Evolutionary conservation across 1,140 invertebrate species (phyloP), one percentile per base, ranked within the genome.

Genomic region (Delia radicum): DNA sequence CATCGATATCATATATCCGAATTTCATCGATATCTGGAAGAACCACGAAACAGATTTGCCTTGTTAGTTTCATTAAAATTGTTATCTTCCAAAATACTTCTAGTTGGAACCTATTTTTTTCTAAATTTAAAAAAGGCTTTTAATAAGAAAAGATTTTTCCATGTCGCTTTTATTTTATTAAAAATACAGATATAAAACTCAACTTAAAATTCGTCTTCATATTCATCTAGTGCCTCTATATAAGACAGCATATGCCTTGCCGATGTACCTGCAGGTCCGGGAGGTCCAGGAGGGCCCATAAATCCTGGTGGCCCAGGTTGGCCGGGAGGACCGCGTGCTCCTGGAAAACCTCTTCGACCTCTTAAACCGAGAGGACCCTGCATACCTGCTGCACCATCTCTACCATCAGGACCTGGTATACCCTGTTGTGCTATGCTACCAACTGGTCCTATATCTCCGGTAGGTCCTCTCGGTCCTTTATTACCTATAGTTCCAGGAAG

Each of bases 281-380:
- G 73, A 21, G 67, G 76, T 29, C 76, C 76, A 10, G 76, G 67
- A 26, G 69, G 73, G 3, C 76, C 76, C 31, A 73, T 72, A 31
- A 46, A 65, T 10, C 76, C 76, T 13, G 67, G 31, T 42, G 28
- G 29, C 28, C 76, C 76, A 8, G 72, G 65, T 48, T 65, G 31
- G 12, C 76, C 73, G 33, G 63, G 46, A 8, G 27, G 48, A 21
- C 76, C 76, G 10, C 63, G 63, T 13, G 27, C 73, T 18, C 76
- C 76, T 1, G 72, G 76, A 71, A 77, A 77, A 31, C 76, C 76
- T 33, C 46, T 15, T 18, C 76, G 15, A 2, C 76, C 76, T 31
- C 73, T 37, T 46, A 33, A 8, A 5, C 76, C 76, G 8, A 27
- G 28, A 13, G 74, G 24, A 10, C 76, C 76, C 18, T 74, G 76